Conservation (phyloP, 2,888 invertebrate species). For the Caenorhabditis angaria region DNA sequence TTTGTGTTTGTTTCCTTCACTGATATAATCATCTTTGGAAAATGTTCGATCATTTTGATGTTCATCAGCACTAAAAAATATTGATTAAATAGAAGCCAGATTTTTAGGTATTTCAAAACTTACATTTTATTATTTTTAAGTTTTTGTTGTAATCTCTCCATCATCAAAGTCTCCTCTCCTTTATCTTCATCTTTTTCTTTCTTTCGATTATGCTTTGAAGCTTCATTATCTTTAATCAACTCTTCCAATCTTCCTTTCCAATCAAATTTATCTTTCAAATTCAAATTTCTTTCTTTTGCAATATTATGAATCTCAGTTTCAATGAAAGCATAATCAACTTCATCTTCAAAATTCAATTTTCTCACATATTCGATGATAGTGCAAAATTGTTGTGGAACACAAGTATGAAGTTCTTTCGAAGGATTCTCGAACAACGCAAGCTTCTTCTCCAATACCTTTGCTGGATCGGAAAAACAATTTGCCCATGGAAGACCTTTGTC, state of each 20-base stretch:
- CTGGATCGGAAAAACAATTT: slow-evolving; percentile 9
- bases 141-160: not conserved
- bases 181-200: not conserved
- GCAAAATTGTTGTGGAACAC: slow-evolving; percentile 5
- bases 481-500: slow-evolving; percentile 32
- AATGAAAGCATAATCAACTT: slow-evolving; percentile 17
- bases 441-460: slow-evolving; percentile 15
- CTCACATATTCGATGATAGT: slow-evolving; percentile 18
- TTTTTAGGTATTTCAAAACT: too few relatives aligned
- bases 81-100: too few relatives aligned
- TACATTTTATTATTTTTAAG: not conserved
- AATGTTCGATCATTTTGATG: not conserved
- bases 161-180: not conserved
- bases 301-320: not conserved
- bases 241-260: not conserved
- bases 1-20: not conserved
- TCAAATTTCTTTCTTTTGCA: not conserved
- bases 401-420: not conserved
- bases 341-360: slow-evolving; percentile 17
- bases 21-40: not conserved
- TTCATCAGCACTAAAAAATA: not conserved
- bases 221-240: not conserved
- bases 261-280: not conserved
- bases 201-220: not conserved
- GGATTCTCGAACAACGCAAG: slow-evolving; percentile 31